A percentile compares a stretch with the other conserved stretches of the same genome.
These are phyloP conservation scores for Unio delphinus DNA, from an alignment of 2,888 invertebrate species.

Conservation along the genomic window DNA sequence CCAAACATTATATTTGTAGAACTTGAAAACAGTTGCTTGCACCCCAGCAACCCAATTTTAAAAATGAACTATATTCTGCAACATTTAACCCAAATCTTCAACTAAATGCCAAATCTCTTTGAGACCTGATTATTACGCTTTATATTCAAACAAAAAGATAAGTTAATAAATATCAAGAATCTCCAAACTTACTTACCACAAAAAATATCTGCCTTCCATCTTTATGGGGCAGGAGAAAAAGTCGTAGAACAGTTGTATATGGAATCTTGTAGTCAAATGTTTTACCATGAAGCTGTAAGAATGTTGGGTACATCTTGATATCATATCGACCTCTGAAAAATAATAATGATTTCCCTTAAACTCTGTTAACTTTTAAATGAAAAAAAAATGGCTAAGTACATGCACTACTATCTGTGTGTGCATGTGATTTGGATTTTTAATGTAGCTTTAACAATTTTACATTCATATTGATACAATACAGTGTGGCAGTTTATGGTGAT, in stretches of 20 bases:
- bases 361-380: no score
- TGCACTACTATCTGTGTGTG: no score
- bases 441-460: no score
- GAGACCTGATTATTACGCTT: neutral
- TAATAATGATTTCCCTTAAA: neutral
- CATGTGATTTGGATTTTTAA: no score
- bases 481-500: no score
- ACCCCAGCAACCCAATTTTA: no score
- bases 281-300: conserved; percentile 95
- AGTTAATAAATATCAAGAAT: neutral
- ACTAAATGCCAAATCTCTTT: no score
- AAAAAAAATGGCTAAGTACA: no score
- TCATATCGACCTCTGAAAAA: conserved; percentile 93
- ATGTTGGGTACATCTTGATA: conserved; percentile 92
- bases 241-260: conserved; percentile 92
- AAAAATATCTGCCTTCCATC: conserved; percentile 99
- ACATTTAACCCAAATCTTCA: neutral
- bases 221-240: conserved; percentile 96
- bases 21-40: no score
- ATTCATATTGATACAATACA: no score
- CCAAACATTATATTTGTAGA: neutral
- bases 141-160: neutral
- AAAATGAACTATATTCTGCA: neutral
- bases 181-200: conserved; percentile 78
- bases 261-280: conserved; percentile 99